A percentile compares a stretch with the other conserved stretches of the same genome.
These are phyloP conservation scores for Noctua janthina DNA, from an alignment of 2,888 invertebrate species.

Conservation along the genomic window DNA sequence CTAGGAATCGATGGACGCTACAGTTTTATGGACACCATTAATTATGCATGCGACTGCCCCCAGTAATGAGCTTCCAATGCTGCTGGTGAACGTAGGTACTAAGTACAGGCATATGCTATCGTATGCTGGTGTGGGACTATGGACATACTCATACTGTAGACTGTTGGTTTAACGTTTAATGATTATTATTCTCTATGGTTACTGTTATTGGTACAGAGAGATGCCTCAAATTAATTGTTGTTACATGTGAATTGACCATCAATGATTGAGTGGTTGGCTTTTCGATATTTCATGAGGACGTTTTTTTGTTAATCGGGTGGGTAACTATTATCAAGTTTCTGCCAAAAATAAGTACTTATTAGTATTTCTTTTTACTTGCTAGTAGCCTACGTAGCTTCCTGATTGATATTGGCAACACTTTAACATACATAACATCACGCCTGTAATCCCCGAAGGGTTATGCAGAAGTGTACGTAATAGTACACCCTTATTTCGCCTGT, in stretches of 20 bases:
- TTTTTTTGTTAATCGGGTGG: background rate
- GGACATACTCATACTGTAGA: background rate
- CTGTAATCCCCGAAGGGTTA: no score
- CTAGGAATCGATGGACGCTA: conserved; percentile 59
- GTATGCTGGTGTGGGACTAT: background rate
- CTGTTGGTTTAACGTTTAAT: conserved; percentile 29
- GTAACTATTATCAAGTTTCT: background rate
- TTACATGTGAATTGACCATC: background rate
- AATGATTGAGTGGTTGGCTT: background rate
- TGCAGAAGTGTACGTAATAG: no score
- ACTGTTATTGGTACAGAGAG: conserved; percentile 17
- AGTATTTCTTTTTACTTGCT: background rate
- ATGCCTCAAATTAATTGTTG: conserved; percentile 12
- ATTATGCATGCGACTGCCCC: conserved; percentile 72
- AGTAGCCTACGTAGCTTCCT: background rate
- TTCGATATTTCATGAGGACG: background rate
- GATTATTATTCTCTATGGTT: conserved; percentile 21
- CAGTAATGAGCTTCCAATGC: conserved; percentile 71
- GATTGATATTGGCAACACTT: background rate
- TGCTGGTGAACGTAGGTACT: background rate
- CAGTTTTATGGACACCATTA: conserved; percentile 72
- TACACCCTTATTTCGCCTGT: no score
- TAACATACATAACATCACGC: no score
- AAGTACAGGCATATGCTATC: background rate
- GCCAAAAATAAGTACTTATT: background rate